Percentiles rank a stretch among this genome's conserved stretches.
These are phyloP conservation scores for Plectropomus leopardus DNA, from an alignment of 2,113 vertebrate genomes.

Conservation along the genomic window DNA sequence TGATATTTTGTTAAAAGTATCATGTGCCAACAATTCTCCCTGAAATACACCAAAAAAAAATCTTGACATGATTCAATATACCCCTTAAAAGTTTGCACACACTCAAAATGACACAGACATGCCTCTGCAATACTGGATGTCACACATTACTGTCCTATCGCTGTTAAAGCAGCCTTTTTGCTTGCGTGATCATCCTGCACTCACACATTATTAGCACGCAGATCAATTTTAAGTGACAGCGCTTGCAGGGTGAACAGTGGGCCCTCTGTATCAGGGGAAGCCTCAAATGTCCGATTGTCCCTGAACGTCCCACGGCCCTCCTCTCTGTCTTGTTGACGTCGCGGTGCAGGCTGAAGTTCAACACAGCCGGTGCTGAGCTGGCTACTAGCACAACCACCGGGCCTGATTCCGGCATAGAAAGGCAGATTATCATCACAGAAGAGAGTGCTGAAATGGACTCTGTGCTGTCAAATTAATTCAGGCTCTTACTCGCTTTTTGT, in stretches of 20 bases:
- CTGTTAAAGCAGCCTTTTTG: background rate
- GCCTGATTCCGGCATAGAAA: slow-evolving; percentile 13
- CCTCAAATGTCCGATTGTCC: background rate
- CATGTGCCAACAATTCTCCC: background rate
- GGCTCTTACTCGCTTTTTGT: background rate
- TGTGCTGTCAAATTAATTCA: background rate
- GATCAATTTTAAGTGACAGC: background rate
- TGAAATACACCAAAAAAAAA: too few species aligned
- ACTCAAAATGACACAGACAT: background rate
- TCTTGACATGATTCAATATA: too few species aligned
- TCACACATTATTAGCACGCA: background rate
- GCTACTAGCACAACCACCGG: slow-evolving; percentile 4
- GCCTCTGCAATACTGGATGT: background rate
- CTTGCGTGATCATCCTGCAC: background rate
- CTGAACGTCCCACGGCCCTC: slow-evolving; percentile 59
- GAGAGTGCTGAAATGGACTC: background rate
- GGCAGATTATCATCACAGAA: background rate
- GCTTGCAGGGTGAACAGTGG: background rate
- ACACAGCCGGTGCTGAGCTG: slow-evolving; percentile 66
- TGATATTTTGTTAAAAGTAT: background rate
- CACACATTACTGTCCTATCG: background rate
- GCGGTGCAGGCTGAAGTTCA: slow-evolving; percentile 78
- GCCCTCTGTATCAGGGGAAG: background rate
- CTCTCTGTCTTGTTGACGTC: slow-evolving; percentile 64
- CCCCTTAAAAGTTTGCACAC: too few species aligned